Base-by-base conservation (phyloP, 2,797 vertebrate genomes). In the Halcyon smyrnensis region DNA sequence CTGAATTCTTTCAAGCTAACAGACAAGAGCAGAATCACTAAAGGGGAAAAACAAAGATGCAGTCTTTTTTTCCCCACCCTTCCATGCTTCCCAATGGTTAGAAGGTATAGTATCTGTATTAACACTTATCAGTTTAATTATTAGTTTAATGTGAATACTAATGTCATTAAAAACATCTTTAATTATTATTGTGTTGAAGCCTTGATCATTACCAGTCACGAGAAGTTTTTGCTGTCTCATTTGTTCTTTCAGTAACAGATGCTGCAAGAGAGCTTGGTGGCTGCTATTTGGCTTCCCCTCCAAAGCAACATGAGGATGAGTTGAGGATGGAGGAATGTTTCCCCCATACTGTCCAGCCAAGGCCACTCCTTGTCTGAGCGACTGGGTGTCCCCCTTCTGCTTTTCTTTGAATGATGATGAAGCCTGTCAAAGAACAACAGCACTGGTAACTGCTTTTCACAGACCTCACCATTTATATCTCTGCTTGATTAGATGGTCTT, bases 251-350 rank as follows among this genome's bases (percentile, higher is more conserved):
- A 99, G 96, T 80, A 99, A 98, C 83, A 99, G 98, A 97, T 99
- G 99, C 74, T 99, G 99, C 92, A 99, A 98, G 53, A 99, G 99
- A 74, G 99, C 99, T 96, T 99, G 99, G 95, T 99, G 99, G 97
- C 99, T 99, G 98, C 99, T 99, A 96, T 98, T 99, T 89, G 99
- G 98, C 96, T 99, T 99, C 74, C 99, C 98, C 92, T 99, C 99
- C 90, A 99, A 84, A 48, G 97, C 53, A n/a, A 97, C 84, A 0
- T 98, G 98, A 41, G 98, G 97, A 76, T 98, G 98, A 93, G 98
- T 87, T 4, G 99, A 97, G 30, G 99, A 98, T 0, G 99, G 96
- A 18, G 99, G 98, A 77, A 99, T 96, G 25, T 98, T 98, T 41
- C 98, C 99, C 83, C 98, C 97, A 15, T 99, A 98, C 93, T 99